Conservation (phyloP, 2,888 invertebrate genomes). For the Argynnis bischoffii region DNA sequence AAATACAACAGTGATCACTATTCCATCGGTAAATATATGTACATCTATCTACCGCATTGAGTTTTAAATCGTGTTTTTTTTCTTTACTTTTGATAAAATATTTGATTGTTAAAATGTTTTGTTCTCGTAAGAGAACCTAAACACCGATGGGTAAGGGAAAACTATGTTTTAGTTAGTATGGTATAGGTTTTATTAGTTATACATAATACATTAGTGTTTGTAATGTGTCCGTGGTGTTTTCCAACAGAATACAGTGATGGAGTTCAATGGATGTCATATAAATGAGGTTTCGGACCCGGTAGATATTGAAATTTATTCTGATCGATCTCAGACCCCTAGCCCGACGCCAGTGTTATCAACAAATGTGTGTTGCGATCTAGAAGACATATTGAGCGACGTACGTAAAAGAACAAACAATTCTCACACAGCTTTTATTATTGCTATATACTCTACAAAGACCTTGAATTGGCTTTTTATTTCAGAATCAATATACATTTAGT, state of each 20-base stretch:
- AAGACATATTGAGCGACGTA: constrained; percentile 80
- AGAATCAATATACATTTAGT: constrained; percentile 14
- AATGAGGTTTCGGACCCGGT: constrained; percentile 72
- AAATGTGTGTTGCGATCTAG: constrained; percentile 72
- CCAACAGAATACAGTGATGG: constrained; percentile 77
- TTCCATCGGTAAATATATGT: constrained; percentile 52
- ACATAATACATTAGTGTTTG: constrained; percentile 48
- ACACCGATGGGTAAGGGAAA: constrained; percentile 73
- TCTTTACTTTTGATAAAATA: constrained; percentile 43
- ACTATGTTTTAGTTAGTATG: constrained; percentile 39
- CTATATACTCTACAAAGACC: constrained; percentile 10
- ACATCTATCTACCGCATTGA: constrained; percentile 46
- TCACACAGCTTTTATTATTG: constrained; percentile 8
- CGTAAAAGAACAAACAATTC: constrained; percentile 47
- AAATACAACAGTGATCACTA: constrained; percentile 38
- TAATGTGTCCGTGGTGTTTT: constrained; percentile 58
- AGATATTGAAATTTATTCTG: constrained; percentile 65
- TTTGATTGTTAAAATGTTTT: constrained; percentile 61
- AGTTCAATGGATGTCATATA: constrained; percentile 73
- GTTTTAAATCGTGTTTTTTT: constrained; percentile 38
- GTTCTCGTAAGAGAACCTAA: constrained; percentile 80
- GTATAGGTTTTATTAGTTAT: constrained; percentile 42
- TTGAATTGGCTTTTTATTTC: constrained; percentile 12
- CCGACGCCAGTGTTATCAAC: constrained; percentile 69
- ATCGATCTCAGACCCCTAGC: constrained; percentile 65